Evolutionary conservation across 2,888 invertebrate species (phyloP).

Genomic region (Falcaria lacertinaria): DNA sequence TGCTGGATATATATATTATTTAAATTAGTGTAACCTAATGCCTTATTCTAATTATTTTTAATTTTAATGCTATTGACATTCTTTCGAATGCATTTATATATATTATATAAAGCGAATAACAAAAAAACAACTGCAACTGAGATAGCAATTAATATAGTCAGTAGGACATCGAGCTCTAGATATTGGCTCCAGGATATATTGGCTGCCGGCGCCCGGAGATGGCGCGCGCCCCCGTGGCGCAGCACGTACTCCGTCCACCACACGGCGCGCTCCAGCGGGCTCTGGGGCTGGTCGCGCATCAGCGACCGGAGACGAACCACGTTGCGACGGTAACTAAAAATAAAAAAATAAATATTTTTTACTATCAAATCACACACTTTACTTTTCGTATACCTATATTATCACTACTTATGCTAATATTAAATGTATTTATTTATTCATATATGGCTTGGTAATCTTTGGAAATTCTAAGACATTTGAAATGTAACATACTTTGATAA

Average conservation of each 20-base stretch:
- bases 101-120: neutral
- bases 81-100: neutral
- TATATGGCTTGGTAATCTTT: too few species aligned
- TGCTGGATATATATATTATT: too few species aligned
- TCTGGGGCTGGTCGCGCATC: conserved; percentile 22
- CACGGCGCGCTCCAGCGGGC: conserved; percentile 26
- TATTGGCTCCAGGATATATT: conserved; percentile 24
- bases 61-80: neutral
- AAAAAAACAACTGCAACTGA: neutral
- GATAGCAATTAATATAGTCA: neutral
- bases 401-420: too few species aligned
- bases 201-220: conserved; percentile 25
- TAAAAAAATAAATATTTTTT: too few species aligned
- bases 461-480: too few species aligned
- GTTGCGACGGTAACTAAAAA: conserved; percentile 26
- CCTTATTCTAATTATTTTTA: neutral
- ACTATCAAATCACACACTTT: too few species aligned
- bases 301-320: conserved; percentile 15
- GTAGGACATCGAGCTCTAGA: conserved; percentile 20
- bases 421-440: too few species aligned
- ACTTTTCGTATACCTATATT: too few species aligned
- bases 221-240: conserved; percentile 22
- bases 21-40: too few species aligned
- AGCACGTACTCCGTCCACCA: conserved; percentile 41
- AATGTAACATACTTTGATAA: too few species aligned